Conservation (phyloP, 2,888 invertebrate genomes). For the Sarcophaga variegata region DNA sequence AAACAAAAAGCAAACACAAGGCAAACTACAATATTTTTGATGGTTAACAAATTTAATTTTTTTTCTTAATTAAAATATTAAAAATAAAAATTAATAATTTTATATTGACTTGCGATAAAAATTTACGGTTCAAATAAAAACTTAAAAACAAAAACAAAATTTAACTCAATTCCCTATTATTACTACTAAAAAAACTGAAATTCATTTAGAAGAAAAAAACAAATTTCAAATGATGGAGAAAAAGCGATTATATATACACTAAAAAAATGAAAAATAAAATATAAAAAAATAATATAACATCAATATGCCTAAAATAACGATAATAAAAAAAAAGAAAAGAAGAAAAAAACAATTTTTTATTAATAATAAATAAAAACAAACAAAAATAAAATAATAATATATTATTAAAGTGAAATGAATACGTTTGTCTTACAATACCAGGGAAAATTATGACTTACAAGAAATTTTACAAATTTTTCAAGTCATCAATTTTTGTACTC, state of each 20-base stretch:
- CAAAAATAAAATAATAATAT: conserved; percentile 53
- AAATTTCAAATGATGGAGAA: conserved; percentile 36
- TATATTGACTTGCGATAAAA: conserved; percentile 38
- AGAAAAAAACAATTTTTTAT: conserved; percentile 41
- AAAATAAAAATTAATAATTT: conserved; percentile 32
- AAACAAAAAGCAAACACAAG: not conserved
- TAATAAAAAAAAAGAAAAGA: conserved; percentile 40
- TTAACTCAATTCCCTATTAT: conserved; percentile 61
- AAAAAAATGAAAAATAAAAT: conserved; percentile 55
- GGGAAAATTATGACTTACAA: no score
- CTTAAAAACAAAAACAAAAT: conserved; percentile 25
- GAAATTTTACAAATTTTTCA: not conserved
- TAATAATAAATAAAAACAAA: conserved; percentile 72
- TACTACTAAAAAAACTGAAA: conserved; percentile 59
- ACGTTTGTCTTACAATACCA: conserved; percentile 58
- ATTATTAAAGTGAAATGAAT: conserved; percentile 62
- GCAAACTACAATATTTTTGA: conserved; percentile 3
- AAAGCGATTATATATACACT: conserved; percentile 65
- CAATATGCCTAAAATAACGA: conserved; percentile 65
- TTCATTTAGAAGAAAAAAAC: conserved; percentile 56
- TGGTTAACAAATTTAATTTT: conserved; percentile 29
- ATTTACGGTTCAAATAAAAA: conserved; percentile 41
- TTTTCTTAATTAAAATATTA: conserved; percentile 29
- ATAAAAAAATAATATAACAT: conserved; percentile 39
- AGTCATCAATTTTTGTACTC: conserved; percentile 22